Evolutionary conservation across 2,888 invertebrate species (phyloP), one percentile per base, ranked within the genome.

Genomic region (Ophioninae sp.): DNA sequence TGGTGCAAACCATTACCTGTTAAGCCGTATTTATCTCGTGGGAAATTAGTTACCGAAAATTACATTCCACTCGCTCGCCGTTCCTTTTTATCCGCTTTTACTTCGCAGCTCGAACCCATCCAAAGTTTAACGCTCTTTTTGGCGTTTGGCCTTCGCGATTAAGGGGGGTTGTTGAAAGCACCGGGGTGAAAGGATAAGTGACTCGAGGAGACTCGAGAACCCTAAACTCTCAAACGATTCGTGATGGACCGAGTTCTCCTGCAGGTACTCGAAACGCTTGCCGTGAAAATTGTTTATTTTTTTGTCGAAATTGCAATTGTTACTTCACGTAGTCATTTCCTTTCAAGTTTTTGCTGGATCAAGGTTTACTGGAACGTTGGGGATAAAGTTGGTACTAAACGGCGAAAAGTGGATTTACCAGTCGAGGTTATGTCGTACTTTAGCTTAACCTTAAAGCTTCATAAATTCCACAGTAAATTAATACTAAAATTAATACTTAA

Each of bases 31-130:
- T 86, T 84, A 81, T 78, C 85, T 84, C 85, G 79, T 81, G 85
- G 86, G 85, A 86, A 87, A 87, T 86, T 86, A 85, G 81, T 85
- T 83, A 72, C 84, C 75, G 74, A 65, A 81, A 86, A 74, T 67
- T 81, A 71, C 72, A 63, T 68, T 73, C 56, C 39, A 44, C 51
- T 80, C 75, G 59, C 65, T 65, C 81, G 51, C 56, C 61, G 41
- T 77, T 71, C 80, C 84, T 76, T 79, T 82, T 79, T 77, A 82
- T 85, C 69, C 82, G 83, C 80, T 82, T 82, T 81, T 75, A 78
- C 79, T 81, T 83, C 44, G 13, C 39, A 59, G 41, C 22, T 20
- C 63, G 37, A 63, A 75, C 76, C 59, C 61, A 72, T 68, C 56
- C 17, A 41, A 76, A 82, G 67, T 82, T 75, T 58, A 58, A 37